phyloP scores from a whole-genome alignment of 1,140 invertebrate species.

The Conopomorpha cramerella region DNA sequence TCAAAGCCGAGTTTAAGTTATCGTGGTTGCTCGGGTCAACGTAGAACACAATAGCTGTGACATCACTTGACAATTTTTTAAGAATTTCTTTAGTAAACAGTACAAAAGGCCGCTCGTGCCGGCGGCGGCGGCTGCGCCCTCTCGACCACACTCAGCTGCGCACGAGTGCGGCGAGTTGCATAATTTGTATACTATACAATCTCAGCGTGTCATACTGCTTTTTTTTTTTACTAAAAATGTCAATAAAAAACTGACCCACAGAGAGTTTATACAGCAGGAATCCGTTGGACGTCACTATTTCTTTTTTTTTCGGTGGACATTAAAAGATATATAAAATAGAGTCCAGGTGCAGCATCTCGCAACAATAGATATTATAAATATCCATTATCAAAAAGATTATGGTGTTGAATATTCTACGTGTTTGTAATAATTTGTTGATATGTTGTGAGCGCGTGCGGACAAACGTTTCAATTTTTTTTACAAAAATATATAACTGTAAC shows the following conservation, averaged over 20 bases:
- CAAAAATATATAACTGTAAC: too few relatives aligned
- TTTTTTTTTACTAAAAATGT: slow-evolving; percentile 43
- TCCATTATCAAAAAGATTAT: slow-evolving; percentile 18
- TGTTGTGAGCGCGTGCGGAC: too few relatives aligned
- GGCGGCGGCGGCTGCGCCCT: slow-evolving; percentile 25
- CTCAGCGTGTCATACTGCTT: slow-evolving; percentile 33
- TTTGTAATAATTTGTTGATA: too few relatives aligned
- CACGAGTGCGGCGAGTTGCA: slow-evolving; percentile 48
- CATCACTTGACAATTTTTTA: slow-evolving; percentile 41
- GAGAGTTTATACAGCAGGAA: slow-evolving; percentile 36
- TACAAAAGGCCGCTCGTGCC: slow-evolving; percentile 29
- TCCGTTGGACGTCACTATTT: slow-evolving; percentile 30
- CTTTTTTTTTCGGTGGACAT: slow-evolving; percentile 50
- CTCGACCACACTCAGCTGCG: too few relatives aligned
- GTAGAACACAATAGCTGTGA: too few relatives aligned
- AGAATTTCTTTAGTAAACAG: slow-evolving; percentile 25
- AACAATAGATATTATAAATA: slow-evolving; percentile 20
- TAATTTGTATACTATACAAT: slow-evolving; percentile 57
- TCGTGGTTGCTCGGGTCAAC: too few relatives aligned
- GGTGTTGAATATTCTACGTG: too few relatives aligned
- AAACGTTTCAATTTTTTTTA: too few relatives aligned
- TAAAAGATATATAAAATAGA: slow-evolving; percentile 19
- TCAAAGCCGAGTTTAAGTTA: too few relatives aligned
- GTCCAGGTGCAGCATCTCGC: slow-evolving; percentile 40
- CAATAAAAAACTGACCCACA: slow-evolving; percentile 43